These are phyloP conservation scores for Ceratothoa steindachneri DNA, from an alignment of 2,888 invertebrate species.

Conservation along the genomic window DNA sequence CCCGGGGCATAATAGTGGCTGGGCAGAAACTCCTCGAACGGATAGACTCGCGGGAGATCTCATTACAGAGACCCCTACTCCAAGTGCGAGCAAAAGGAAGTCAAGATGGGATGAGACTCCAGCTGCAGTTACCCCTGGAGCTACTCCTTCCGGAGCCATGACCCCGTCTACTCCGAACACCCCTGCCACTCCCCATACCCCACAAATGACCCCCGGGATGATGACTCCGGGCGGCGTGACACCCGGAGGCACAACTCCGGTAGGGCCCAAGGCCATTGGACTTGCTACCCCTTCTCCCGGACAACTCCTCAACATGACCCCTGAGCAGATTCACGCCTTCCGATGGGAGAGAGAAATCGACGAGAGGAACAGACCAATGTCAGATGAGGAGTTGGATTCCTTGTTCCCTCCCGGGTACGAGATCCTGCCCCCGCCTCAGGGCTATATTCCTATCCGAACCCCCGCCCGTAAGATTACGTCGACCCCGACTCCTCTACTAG, in stretches of 20 bases:
- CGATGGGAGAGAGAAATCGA: slow-evolving; percentile 98
- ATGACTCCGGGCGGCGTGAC: slow-evolving; percentile 73
- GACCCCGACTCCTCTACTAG: slow-evolving; percentile 79
- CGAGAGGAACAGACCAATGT: slow-evolving; percentile 90
- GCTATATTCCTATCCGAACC: slow-evolving; percentile 92
- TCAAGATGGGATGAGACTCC: slow-evolving; percentile 99
- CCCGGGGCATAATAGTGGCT: slow-evolving; percentile 91
- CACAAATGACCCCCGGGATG: slow-evolving; percentile 70
- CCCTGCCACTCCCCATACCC: slow-evolving; percentile 61
- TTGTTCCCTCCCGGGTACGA: slow-evolving; percentile 99
- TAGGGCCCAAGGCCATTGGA: slow-evolving; percentile 93
- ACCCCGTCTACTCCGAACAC: slow-evolving; percentile 61
- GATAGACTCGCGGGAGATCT: slow-evolving; percentile 67
- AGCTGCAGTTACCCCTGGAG: slow-evolving; percentile 58
- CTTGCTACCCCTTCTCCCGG: slow-evolving; percentile 97
- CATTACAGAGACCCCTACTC: slow-evolving; percentile 88
- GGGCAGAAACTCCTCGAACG: slow-evolving; percentile 98
- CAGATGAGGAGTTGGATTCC: slow-evolving; percentile 94
- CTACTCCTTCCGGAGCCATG: slow-evolving; percentile 51
- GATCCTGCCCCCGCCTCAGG: slow-evolving; percentile 82
- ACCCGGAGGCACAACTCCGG: slow-evolving; percentile 78
- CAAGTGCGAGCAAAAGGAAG: slow-evolving; percentile 87
- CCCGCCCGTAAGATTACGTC: slow-evolving; percentile 96
- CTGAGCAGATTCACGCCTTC: slow-evolving; percentile 95
- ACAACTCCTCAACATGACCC: slow-evolving; percentile 95